These are phyloP conservation scores for Gobiocypris rarus DNA, from an alignment of 2,113 vertebrate genomes.

Conservation along the genomic window DNA sequence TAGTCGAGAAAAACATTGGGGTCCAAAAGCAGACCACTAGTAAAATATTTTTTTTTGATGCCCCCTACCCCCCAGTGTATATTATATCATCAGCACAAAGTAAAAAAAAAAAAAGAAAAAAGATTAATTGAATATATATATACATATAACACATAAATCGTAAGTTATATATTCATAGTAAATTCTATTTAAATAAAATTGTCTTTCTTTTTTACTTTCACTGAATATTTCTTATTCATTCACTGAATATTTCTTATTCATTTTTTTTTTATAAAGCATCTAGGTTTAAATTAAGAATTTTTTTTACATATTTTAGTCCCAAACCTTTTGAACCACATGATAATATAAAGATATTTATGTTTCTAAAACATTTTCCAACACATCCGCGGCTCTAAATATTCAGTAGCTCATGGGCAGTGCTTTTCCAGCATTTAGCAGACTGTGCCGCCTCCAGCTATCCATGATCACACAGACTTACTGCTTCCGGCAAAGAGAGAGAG, in stretches of 20 bases:
- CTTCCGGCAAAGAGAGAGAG: constrained; percentile 26
- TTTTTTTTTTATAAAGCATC: neutral
- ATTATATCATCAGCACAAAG: no score
- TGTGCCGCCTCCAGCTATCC: constrained; percentile 15
- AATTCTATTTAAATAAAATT: no score
- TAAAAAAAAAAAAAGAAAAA: no score
- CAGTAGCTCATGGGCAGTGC: neutral
- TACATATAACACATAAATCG: no score
- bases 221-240: neutral
- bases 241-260: neutral
- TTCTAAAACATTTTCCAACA: neutral
- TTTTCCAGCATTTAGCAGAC: constrained; percentile 34
- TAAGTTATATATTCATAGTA: no score
- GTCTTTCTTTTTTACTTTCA: no score
- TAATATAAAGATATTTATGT: neutral
- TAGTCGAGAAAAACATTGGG: neutral
- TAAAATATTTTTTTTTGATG: neutral
- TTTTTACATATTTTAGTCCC: neutral
- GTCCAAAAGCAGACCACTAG: neutral
- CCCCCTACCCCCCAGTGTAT: no score
- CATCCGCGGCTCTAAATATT: neutral
- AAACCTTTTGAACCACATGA: neutral
- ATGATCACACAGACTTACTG: constrained; percentile 34
- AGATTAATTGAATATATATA: no score
- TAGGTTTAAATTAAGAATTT: neutral